phyloP scores from a whole-genome alignment of 2,888 invertebrate species.

The Pachycephus smyrnensis region DNA sequence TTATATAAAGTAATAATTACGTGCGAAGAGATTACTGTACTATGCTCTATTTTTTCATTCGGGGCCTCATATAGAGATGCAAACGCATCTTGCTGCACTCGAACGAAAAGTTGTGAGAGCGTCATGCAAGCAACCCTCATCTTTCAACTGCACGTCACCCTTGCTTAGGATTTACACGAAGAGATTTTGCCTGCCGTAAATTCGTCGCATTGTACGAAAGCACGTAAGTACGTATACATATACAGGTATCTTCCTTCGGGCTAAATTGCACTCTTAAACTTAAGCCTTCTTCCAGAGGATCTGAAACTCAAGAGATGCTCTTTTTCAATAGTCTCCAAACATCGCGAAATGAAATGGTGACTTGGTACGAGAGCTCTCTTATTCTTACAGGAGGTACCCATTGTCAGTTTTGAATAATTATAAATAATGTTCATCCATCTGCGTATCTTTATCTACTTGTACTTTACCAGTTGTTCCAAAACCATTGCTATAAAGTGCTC shows the following conservation, averaged over 20 bases:
- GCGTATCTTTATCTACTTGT: background rate
- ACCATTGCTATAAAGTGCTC: background rate
- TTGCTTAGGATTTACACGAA: constrained; percentile 12
- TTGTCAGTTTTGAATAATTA: background rate
- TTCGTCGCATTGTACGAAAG: constrained; percentile 32
- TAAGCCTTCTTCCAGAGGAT: constrained; percentile 40
- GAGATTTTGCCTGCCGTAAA: constrained; percentile 32
- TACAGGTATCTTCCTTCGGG: constrained; percentile 34
- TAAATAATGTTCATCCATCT: background rate
- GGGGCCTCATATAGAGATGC: background rate
- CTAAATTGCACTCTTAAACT: constrained; percentile 34
- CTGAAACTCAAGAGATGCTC: constrained; percentile 14
- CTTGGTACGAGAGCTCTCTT: background rate
- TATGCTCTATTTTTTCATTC: background rate
- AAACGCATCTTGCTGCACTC: background rate
- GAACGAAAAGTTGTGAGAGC: background rate
- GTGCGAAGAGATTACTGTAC: background rate
- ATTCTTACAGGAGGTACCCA: background rate
- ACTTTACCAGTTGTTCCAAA: background rate
- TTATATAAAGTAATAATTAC: too few species aligned
- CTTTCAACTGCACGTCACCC: background rate
- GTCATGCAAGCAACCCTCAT: background rate
- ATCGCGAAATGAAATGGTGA: constrained; percentile 7
- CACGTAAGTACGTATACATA: constrained; percentile 10
- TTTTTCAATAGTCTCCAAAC: constrained; percentile 1